Conservation (phyloP, 2,797 vertebrate species). For the Anolis apletophallus region DNA sequence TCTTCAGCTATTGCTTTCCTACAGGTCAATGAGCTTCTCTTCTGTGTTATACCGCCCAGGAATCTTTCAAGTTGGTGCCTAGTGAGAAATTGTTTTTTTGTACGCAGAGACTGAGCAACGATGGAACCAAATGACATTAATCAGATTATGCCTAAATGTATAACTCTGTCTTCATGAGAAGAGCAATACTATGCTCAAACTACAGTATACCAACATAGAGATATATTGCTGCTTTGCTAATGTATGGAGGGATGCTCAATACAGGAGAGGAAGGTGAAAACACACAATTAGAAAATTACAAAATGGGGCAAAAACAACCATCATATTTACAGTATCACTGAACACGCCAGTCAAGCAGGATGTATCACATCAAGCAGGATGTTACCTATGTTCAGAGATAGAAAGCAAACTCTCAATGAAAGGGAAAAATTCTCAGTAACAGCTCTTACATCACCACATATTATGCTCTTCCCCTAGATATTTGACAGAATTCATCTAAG, state of each 20-base stretch:
- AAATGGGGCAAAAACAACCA: background rate
- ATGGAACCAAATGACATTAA: slow-evolving; percentile 23
- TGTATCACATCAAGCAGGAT: background rate
- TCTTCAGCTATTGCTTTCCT: slow-evolving; percentile 48
- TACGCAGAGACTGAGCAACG: slow-evolving; percentile 36
- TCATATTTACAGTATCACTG: background rate
- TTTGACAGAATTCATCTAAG: no score
- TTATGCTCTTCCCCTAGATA: no score
- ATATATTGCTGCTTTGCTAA: background rate
- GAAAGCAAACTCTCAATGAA: background rate
- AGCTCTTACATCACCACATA: background rate
- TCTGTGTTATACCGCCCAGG: slow-evolving; percentile 25
- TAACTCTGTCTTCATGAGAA: background rate
- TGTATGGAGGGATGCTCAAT: background rate
- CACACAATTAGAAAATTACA: background rate
- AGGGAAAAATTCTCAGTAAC: background rate
- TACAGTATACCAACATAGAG: background rate
- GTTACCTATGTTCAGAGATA: background rate
- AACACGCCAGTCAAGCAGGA: background rate
- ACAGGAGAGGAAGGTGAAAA: background rate
- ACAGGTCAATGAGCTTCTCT: background rate
- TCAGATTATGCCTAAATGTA: slow-evolving; percentile 38
- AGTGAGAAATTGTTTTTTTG: slow-evolving; percentile 33
- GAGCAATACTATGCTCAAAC: background rate
- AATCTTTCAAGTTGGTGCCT: slow-evolving; percentile 51